Evolutionary conservation across 2,113 vertebrate species (phyloP).

Genomic region (Cinclus cinclus): DNA sequence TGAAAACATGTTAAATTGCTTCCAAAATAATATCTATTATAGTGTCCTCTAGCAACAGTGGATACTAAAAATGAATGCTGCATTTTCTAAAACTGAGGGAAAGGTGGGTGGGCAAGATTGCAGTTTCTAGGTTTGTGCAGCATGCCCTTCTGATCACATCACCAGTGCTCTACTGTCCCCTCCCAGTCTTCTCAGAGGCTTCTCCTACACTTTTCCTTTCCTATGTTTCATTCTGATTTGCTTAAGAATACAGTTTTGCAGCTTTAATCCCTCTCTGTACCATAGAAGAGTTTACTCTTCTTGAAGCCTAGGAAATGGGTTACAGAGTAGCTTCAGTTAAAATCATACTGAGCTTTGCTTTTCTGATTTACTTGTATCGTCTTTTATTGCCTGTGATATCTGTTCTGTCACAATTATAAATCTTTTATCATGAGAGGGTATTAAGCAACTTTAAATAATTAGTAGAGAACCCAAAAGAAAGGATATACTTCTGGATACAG

Average conservation of each 20-base stretch:
- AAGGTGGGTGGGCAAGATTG: not conserved
- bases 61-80: not conserved
- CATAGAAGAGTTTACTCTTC: not conserved
- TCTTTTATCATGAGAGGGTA: not conserved
- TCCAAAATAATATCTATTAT: not conserved
- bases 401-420: not conserved
- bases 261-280: not conserved
- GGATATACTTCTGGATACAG: not conserved
- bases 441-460: not conserved
- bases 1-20: conserved; percentile 15
- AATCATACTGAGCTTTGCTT: not conserved
- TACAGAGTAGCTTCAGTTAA: not conserved
- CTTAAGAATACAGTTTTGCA: not conserved
- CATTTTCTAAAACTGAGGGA: not conserved
- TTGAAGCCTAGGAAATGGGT: not conserved
- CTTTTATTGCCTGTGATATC: not conserved
- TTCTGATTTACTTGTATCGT: not conserved
- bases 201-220: not conserved
- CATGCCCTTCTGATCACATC: not conserved
- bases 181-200: fast-evolving
- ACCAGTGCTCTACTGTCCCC: not conserved
- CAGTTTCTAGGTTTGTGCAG: not conserved
- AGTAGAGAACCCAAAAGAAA: not conserved
- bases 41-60: not conserved
- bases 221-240: not conserved